Evolutionary conservation across 2,888 invertebrate species (phyloP), one percentile per base, ranked within the genome.

Genomic region (Ectemnius cavifrons): DNA sequence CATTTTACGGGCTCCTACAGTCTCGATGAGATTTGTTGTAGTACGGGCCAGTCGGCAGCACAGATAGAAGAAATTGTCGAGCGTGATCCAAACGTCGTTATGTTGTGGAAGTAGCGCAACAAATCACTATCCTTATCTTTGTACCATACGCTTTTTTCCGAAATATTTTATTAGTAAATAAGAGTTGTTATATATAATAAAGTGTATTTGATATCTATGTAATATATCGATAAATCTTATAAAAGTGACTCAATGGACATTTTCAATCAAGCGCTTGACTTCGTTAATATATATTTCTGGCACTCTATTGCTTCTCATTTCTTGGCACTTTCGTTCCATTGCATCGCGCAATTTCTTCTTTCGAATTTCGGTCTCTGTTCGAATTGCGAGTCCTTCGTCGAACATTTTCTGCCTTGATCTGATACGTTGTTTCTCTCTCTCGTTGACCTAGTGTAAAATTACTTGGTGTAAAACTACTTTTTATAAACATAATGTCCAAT

Each of bases 1-100:
- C 93, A 95, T 85, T 96, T 97, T 88, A 96, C 95, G 59, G 98
- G 98, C 0, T 92, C 93, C 0, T 94, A 95, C 77, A 96, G 95
- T 89, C 93, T 95, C 71, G 98, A 98, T 91, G 97, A 98, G 91
- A 97, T 98, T 85, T 98, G 98, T 91, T 97, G 97, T 88, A 93
- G 95, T 71, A 95, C 96, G 11, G 95, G 95, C 16, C 92, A 96
- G 58, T 95, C 95, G 68, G 93, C 95, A 5, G 94, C 94, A 57
- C 94, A 95, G 75, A 93, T 97, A 65, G 96, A 97, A 86, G 95
- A 96, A 82, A 94, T 96, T 76, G 94, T 97, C 18, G 97, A 97
- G 85, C 94, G 94, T 74, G 97, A 97, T 91, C 94, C 96, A 37
- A 96, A 95, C 91, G 94, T 97, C 71, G 93, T 95, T 63, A 93